phyloP scores from a whole-genome alignment of 2,113 vertebrate genomes.

The Mesembrinibis cayennensis region DNA sequence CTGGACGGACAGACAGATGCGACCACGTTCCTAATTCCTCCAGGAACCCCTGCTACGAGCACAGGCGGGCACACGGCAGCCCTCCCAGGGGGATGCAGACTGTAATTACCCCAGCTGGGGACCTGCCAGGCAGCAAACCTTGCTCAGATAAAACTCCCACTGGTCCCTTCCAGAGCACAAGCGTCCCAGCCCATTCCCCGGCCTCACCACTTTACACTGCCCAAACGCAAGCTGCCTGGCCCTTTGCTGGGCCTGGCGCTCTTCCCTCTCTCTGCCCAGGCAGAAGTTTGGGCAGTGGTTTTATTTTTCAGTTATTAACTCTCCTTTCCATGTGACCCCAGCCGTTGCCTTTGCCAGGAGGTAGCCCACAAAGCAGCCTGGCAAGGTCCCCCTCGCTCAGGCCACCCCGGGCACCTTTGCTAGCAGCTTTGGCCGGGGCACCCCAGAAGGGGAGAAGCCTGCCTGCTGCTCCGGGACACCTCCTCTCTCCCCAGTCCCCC shows the following conservation, averaged over 20 bases:
- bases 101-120: neutral
- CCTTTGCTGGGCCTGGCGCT: neutral
- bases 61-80: neutral
- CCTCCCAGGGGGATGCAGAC: neutral
- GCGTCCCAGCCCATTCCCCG: neutral
- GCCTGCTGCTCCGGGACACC: neutral
- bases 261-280: neutral
- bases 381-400: rapidly evolving
- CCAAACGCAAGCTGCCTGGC: neutral
- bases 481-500: neutral
- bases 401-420: neutral
- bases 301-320: neutral
- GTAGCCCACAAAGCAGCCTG: neutral
- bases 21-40: neutral
- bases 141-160: neutral
- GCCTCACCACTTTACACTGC: neutral
- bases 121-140: neutral
- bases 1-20: neutral
- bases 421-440: neutral
- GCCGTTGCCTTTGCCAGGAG: neutral
- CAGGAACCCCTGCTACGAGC: neutral
- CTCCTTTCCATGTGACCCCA: neutral
- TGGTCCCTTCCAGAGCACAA: neutral
- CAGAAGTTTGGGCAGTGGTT: neutral
- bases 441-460: neutral